phyloP scores from a whole-genome alignment of 1,140 invertebrate genomes.

The Sycophaga agraensis region DNA sequence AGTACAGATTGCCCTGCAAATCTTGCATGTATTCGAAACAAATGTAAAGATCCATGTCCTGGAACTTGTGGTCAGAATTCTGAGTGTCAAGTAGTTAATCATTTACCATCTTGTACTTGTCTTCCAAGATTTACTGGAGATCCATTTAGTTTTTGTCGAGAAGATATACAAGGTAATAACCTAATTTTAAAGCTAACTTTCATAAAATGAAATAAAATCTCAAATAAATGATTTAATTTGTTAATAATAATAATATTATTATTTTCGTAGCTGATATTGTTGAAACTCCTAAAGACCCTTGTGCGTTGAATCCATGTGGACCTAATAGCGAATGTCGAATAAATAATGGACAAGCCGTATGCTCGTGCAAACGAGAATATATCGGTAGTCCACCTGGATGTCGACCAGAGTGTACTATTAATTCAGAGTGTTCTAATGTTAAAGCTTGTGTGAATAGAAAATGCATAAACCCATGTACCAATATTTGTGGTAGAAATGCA shows the following conservation, averaged over 20 bases:
- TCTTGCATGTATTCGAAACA: slow-evolving; percentile 58
- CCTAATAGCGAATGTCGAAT: slow-evolving; percentile 55
- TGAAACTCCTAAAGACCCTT: slow-evolving; percentile 39
- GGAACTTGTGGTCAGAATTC: slow-evolving; percentile 61
- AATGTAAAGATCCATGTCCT: slow-evolving; percentile 61
- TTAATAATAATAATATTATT: background rate
- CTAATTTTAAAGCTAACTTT: slow-evolving; percentile 35
- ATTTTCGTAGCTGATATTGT: slow-evolving; percentile 5
- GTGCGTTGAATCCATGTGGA: slow-evolving; percentile 53
- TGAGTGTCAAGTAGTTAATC: slow-evolving; percentile 57
- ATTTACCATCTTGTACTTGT: slow-evolving; percentile 58
- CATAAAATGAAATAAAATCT: background rate
- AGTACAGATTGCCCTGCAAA: slow-evolving; percentile 59
- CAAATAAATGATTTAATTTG: too few species aligned
- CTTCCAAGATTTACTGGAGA: slow-evolving; percentile 57
- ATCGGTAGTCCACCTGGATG: slow-evolving; percentile 65
- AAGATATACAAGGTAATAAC: slow-evolving; percentile 9
- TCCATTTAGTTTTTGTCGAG: slow-evolving; percentile 53
- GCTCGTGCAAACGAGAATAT: slow-evolving; percentile 67
- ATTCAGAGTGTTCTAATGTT: slow-evolving; percentile 64
- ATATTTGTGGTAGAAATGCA: slow-evolving; percentile 67
- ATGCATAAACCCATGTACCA: slow-evolving; percentile 70
- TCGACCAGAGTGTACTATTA: slow-evolving; percentile 65
- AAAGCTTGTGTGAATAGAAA: slow-evolving; percentile 66
- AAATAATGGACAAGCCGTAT: slow-evolving; percentile 46